Base-by-base conservation (phyloP, 2,113 vertebrate species). In the Conger conger region DNA sequence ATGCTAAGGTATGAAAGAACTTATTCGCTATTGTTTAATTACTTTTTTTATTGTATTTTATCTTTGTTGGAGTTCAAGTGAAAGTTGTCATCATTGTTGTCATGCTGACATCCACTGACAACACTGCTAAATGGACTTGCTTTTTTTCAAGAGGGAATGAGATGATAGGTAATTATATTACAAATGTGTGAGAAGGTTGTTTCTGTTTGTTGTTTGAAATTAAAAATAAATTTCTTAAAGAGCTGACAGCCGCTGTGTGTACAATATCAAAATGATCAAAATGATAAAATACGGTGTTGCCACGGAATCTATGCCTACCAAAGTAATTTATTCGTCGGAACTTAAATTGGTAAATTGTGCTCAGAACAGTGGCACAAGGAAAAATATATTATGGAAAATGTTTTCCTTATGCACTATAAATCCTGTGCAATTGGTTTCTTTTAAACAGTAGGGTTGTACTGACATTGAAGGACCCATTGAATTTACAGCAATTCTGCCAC, bases 401-500 rank as follows among this genome's bases (percentile, higher is more conserved):
- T 89, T 83, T 89, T 90, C 87, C 88, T 81, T 83, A 57, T 35
- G 60, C 84, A 83, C 85, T 83, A 88, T 87, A 91, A 90, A 86
- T 91, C 79, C 80, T 86, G 86, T 87, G 92, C 93, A 94, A 94
- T 96, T 95, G 96, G 81, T 82, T 82, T 88, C 86, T 87, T 95
- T 91, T 93, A 96, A 97, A 96, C 92, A 94, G 90, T 94, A 89
- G 84, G 91, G 95, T 95, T 95, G 91, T 94, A 92, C 92, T 93
- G 91, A 91, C 86, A 94, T n/a, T n/a, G 93, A 73, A 94, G 85
- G 93, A 94, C 95, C 91, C 87, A 89, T 92, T 90, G 84, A 90
- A 92, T 93, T 92, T 95, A 95, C 96, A 96, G 94, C 93, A 94
- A 92, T 94, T 95, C 92, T 95, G 93, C 95, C 94, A 94, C 87